Percentiles rank a stretch among this genome's conserved stretches.
phyloP scores from a whole-genome alignment of 2,113 vertebrate genomes.

The Prinia subflava region DNA sequence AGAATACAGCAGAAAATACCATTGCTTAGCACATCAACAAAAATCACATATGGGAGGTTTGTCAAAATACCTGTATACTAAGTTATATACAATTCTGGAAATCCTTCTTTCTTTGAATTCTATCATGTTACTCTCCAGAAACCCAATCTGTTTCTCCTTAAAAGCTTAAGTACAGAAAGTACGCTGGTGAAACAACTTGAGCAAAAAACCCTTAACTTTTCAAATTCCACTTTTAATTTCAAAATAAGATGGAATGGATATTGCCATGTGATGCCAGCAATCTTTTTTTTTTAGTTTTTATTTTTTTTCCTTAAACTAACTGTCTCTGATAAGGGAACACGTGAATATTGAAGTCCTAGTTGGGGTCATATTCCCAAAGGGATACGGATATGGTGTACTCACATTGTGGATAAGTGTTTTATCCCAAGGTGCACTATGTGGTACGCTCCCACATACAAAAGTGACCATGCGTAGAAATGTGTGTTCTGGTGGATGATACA shows the following conservation, averaged over 20 bases:
- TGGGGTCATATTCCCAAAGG: neutral
- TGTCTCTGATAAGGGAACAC: neutral
- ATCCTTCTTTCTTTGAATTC: neutral
- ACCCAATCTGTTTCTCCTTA: neutral
- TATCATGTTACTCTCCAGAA: neutral
- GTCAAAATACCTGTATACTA: conserved; percentile 6
- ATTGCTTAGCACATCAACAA: conserved; percentile 41
- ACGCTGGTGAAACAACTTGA: neutral
- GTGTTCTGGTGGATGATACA: neutral
- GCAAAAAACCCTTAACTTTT: neutral
- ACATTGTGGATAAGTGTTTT: neutral
- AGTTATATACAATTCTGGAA: conserved; percentile 26
- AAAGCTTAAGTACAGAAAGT: neutral
- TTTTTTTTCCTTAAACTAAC: neutral
- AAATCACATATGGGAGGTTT: conserved; percentile 5
- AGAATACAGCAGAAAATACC: conserved; percentile 40
- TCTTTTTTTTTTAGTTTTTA: neutral
- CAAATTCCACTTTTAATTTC: conserved; percentile 8
- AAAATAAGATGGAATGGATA: neutral
- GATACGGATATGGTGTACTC: neutral
- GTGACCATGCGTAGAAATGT: neutral
- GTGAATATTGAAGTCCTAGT: neutral
- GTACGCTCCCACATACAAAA: neutral
- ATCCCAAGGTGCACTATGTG: conserved; percentile 16
- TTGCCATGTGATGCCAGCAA: neutral